A percentile compares a stretch with the other conserved stretches of the same genome.
phyloP scores from a whole-genome alignment of 2,113 vertebrate genomes.

The Accipiter virgatus region DNA sequence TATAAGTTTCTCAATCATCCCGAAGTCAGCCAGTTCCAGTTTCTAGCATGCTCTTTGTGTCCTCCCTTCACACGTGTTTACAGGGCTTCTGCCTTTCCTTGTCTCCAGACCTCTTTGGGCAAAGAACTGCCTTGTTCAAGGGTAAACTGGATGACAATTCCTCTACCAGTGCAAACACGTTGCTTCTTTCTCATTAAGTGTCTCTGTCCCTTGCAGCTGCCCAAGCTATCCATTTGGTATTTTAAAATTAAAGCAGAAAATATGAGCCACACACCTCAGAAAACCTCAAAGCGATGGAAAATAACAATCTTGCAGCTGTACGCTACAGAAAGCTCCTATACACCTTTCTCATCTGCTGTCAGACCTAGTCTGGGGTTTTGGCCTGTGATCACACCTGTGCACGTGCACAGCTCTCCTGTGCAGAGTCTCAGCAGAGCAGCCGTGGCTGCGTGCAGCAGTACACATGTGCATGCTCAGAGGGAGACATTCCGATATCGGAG shows the following conservation, averaged over 20 bases:
- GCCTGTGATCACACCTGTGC: neutral
- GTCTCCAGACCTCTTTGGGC: neutral
- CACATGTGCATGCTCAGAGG: rapidly evolving
- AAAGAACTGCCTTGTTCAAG: neutral
- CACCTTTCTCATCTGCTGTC: rapidly evolving
- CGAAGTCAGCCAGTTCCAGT: neutral
- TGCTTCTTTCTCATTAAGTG: neutral
- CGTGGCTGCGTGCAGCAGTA: rapidly evolving
- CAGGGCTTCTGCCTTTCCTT: neutral
- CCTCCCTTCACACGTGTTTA: neutral
- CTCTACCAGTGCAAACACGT: neutral
- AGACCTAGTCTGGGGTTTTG: neutral
- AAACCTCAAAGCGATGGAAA: neutral
- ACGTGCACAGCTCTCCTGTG: neutral
- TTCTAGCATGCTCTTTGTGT: rapidly evolving
- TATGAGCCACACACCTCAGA: neutral
- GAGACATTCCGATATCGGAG: neutral
- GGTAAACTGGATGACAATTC: neutral
- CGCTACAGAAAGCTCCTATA: neutral
- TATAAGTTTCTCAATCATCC: neutral
- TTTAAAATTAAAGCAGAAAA: neutral
- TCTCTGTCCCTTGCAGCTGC: neutral
- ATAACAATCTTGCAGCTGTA: neutral
- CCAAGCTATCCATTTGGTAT: neutral
- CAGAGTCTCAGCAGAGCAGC: neutral